Conservation (phyloP, 2,113 vertebrate species). For the Spea multiplicata region DNA sequence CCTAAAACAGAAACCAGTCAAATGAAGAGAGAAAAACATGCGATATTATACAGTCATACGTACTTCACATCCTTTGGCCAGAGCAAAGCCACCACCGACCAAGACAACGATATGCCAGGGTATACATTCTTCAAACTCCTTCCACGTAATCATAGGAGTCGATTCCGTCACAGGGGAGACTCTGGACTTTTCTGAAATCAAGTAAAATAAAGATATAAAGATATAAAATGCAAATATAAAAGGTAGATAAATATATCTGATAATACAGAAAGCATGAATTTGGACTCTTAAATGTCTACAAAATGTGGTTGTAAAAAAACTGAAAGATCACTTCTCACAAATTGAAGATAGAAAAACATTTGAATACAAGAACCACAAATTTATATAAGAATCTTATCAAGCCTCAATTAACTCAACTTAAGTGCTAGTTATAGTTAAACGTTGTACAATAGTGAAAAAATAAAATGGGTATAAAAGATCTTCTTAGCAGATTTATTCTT, state of each 20-base stretch:
- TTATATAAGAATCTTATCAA: no score
- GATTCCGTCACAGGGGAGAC: not conserved
- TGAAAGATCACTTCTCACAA: no score
- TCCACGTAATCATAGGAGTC: slow-evolving; percentile 45
- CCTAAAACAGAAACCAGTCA: no score
- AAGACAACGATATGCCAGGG: slow-evolving; percentile 40
- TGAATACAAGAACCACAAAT: no score
- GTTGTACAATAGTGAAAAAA: no score
- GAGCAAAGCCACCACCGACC: slow-evolving; percentile 42
- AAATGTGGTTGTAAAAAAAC: no score
- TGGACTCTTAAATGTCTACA: no score
- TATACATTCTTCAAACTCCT: slow-evolving; percentile 45
- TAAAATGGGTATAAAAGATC: no score
- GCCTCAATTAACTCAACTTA: no score
- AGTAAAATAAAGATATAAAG: not conserved
- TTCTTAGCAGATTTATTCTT: no score
- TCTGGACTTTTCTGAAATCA: slow-evolving; percentile 23
- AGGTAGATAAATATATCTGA: not conserved
- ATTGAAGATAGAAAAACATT: no score
- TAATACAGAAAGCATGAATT: not conserved
- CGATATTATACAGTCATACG: not conserved
- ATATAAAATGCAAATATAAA: not conserved
- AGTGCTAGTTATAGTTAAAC: no score
- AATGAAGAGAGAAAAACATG: not conserved
- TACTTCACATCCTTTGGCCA: slow-evolving; percentile 43